Base-by-base conservation (phyloP, 2,888 invertebrate genomes). In the Diaperis boleti region DNA sequence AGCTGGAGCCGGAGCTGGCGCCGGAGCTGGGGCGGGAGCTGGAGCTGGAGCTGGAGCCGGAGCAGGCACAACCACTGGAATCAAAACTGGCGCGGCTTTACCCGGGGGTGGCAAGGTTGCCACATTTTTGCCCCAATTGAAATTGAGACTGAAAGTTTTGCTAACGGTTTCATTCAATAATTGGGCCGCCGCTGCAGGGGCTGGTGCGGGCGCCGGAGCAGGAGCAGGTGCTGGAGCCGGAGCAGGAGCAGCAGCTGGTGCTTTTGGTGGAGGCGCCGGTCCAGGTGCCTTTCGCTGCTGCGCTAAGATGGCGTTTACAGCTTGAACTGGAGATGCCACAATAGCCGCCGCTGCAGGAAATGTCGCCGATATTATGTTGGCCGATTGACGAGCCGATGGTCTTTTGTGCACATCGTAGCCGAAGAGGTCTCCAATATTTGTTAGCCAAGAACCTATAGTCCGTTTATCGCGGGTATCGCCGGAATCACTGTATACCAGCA, bases 321-420 rank as follows among this genome's bases (percentile, higher is more conserved):
- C 54, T 35, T 35, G 3, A 44, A 66, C 52, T 42, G 72, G 56
- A 10, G 67, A 55, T 26, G 66, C 42, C 47, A 49, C 26, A 2
- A 33, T n/a, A 26, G 20, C 45, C 1, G 45, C 14, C 1, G 33
- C 33, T 1, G 29, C 33, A 39, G 50, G 59, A 52, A 69, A 44
- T 29, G 69, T 62, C 8, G 54, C 60, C 6, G 49, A 11, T 63
- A 64, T 31, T 50, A 66, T n/a, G 57, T 66, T 49, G 5, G 29
- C 42, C 2, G 42, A 13, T 8, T 42, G 14, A 5, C 66, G 47
- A 45, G 57, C 39, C 29, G 67, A 49, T 17, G 72, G 68, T 62
- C 81, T 75, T 68, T 80, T 78, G 37, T 74, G 72, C 20, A 81
- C 77, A 69, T 81, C 81, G 66, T 80, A 82, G 18, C 82, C 82